A percentile compares a stretch with the other conserved stretches of the same genome.
Evolutionary conservation across 2,888 invertebrate species (phyloP).

Genomic region (Oscheius onirici): DNA sequence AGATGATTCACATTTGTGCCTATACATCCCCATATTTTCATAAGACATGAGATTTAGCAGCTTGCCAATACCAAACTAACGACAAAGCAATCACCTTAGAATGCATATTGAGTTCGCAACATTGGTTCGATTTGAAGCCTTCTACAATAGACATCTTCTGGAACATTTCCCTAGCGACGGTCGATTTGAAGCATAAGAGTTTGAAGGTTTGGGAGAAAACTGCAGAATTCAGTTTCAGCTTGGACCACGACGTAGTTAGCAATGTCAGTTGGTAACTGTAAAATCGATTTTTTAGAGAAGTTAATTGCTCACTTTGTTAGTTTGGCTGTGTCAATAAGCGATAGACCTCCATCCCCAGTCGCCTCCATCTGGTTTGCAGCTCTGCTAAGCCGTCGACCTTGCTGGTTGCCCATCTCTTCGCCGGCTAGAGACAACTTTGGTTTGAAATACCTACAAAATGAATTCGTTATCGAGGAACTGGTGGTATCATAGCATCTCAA

Average conservation of each 20-base stretch:
- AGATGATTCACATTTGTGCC: not conserved
- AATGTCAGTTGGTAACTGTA: constrained; percentile 66
- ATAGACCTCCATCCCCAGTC: constrained; percentile 28
- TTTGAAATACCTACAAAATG: constrained; percentile 15
- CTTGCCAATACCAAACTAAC: not conserved
- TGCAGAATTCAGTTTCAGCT: constrained; percentile 51
- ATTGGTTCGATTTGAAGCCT: constrained; percentile 56
- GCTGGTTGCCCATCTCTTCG: constrained; percentile 34
- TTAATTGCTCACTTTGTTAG: constrained; percentile 8
- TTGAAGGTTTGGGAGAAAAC: constrained; percentile 64
- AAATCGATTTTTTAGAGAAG: not conserved
- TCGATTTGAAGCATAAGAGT: constrained; percentile 50
- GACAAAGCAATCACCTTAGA: constrained; percentile 17
- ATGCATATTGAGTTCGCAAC: constrained; percentile 35
- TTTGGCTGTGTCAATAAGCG: constrained; percentile 25
- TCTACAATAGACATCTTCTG: constrained; percentile 70
- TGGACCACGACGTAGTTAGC: constrained; percentile 64
- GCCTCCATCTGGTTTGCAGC: constrained; percentile 33
- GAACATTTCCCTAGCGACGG: constrained; percentile 62
- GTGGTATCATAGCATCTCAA: not conserved
- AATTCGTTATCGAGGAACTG: not conserved
- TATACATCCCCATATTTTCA: not conserved
- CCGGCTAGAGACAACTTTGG: constrained; percentile 31
- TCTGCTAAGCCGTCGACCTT: constrained; percentile 29
- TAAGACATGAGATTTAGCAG: not conserved